Evolutionary conservation across 2,888 invertebrate genomes (phyloP).

Genomic region (Drosophila ezoana): DNA sequence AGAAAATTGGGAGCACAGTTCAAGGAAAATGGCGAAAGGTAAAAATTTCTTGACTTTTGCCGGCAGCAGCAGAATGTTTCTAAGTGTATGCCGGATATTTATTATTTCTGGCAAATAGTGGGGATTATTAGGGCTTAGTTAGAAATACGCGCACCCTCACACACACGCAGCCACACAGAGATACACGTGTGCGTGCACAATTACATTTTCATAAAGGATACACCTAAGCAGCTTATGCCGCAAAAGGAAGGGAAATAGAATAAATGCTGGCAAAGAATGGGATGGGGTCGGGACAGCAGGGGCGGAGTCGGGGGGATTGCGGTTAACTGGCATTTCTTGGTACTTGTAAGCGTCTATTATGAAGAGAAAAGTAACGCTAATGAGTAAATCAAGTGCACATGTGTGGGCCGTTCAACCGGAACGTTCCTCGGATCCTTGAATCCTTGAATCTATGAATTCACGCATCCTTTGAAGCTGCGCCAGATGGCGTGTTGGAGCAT

Average conservation of each 20-base stretch:
- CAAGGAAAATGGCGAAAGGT: slow-evolving; percentile 42
- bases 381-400: slow-evolving; percentile 79
- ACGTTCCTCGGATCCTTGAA: slow-evolving; percentile 8
- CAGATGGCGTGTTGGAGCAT: slow-evolving; percentile 81
- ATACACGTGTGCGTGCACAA: slow-evolving; percentile 51
- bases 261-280: not conserved
- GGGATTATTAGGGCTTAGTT: slow-evolving; percentile 73
- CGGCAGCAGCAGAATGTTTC: slow-evolving; percentile 8
- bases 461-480: slow-evolving; percentile 70
- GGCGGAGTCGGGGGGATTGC: slow-evolving; percentile 20
- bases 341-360: slow-evolving; percentile 73
- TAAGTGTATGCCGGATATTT: slow-evolving; percentile 15
- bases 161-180: not conserved
- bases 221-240: slow-evolving; percentile 70
- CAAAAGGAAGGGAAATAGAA: slow-evolving; percentile 24
- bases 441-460: slow-evolving; percentile 2
- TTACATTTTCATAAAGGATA: slow-evolving; percentile 78
- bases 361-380: slow-evolving; percentile 78
- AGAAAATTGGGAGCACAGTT: slow-evolving; percentile 6
- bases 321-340: slow-evolving; percentile 61
- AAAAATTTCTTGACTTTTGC: slow-evolving; percentile 53
- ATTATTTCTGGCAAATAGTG: slow-evolving; percentile 64
- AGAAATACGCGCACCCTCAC: slow-evolving; percentile 13
- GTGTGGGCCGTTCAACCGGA: slow-evolving; percentile 63
- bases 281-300: not conserved